phyloP scores from a whole-genome alignment of 2,888 invertebrate species.

The Caenorhabditis wallacei region DNA sequence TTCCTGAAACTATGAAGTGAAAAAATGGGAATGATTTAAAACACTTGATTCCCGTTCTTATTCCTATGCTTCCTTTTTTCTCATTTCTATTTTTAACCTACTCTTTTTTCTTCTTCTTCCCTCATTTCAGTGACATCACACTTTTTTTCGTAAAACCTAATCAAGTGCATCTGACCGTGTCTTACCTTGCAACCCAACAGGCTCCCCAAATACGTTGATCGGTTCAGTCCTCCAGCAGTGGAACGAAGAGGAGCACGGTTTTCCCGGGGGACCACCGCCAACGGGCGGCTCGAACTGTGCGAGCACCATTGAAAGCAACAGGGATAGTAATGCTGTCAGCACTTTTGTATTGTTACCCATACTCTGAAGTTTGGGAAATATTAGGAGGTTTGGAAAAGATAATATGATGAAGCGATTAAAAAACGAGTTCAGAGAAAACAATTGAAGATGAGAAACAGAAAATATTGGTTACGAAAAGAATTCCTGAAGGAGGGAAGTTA shows the following conservation, averaged over 20 bases:
- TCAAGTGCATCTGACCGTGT: slow-evolving; percentile 12
- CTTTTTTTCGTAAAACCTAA: background rate
- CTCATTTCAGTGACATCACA: slow-evolving; percentile 22
- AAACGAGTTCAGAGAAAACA: slow-evolving; percentile 1
- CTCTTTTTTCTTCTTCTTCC: background rate
- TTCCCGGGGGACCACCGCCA: slow-evolving; percentile 55
- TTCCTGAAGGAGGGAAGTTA: no score
- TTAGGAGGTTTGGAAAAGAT: background rate
- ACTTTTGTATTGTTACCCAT: slow-evolving; percentile 66
- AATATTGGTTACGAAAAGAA: no score
- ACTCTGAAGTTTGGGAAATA: slow-evolving; percentile 52
- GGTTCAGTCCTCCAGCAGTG: slow-evolving; percentile 73
- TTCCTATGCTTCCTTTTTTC: background rate
- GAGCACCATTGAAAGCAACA: slow-evolving; percentile 52
- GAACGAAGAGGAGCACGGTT: slow-evolving; percentile 69
- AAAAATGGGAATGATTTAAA: no score
- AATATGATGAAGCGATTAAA: background rate
- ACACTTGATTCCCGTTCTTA: background rate
- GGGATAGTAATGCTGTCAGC: slow-evolving; percentile 50
- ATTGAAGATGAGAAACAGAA: background rate
- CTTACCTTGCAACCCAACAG: slow-evolving; percentile 53
- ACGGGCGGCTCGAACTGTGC: slow-evolving; percentile 58
- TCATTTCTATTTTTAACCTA: background rate
- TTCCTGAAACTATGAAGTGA: slow-evolving; percentile 21
- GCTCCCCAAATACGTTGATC: slow-evolving; percentile 66